Conservation (phyloP, 2,888 invertebrate species). For the Scaptomyza tumidula region DNA sequence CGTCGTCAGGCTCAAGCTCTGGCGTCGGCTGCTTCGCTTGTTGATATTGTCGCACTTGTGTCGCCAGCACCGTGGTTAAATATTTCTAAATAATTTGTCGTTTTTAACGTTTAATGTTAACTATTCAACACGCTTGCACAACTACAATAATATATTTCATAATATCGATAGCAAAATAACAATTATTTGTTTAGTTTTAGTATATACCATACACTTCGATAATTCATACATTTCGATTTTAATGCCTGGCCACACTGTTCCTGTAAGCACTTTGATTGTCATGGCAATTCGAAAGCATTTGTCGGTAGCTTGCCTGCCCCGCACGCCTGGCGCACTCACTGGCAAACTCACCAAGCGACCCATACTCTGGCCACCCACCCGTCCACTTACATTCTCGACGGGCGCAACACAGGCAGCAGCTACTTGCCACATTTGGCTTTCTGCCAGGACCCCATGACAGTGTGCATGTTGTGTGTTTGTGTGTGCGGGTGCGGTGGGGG, state of each 20-base stretch:
- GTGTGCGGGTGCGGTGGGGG: conserved; percentile 62
- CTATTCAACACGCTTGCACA: not conserved
- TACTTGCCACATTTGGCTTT: conserved; percentile 79
- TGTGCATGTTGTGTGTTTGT: conserved; percentile 24
- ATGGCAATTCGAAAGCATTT: conserved; percentile 83
- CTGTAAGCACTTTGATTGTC: conserved; percentile 79
- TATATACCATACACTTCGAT: not conserved
- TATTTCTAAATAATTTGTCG: no score
- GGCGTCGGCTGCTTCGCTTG: conserved; percentile 59
- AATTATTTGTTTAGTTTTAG: not conserved
- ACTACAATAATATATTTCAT: no score
- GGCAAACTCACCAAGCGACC: conserved; percentile 40
- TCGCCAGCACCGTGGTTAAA: conserved; percentile 52
- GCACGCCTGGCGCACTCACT: conserved; percentile 39
- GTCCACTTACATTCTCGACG: conserved; percentile 42
- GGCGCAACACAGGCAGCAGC: conserved; percentile 57
- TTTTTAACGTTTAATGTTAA: not conserved
- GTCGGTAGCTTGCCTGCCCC: conserved; percentile 68
- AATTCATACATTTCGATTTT: not conserved
- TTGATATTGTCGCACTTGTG: conserved; percentile 71
- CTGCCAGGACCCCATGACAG: conserved; percentile 63
- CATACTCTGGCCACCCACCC: conserved; percentile 5
- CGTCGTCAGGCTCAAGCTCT: conserved; percentile 59
- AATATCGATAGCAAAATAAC: no score
- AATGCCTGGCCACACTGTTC: conserved; percentile 59